Conservation (phyloP, 2,797 vertebrate genomes). For the Mustela erminea region DNA sequence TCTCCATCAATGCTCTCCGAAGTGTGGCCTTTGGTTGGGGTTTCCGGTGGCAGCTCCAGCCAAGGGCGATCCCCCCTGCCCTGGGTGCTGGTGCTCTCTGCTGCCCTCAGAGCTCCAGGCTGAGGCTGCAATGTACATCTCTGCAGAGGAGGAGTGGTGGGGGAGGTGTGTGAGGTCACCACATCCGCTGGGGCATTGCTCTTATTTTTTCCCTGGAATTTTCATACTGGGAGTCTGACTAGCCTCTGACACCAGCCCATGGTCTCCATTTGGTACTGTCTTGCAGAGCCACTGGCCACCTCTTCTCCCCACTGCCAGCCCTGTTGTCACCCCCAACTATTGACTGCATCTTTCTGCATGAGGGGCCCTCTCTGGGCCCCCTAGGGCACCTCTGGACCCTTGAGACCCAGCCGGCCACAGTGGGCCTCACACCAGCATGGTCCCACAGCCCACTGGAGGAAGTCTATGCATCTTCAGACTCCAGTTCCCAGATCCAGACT, state of each 20-base stretch:
- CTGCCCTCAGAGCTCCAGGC: background rate
- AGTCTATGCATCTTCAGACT: background rate
- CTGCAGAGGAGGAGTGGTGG: background rate
- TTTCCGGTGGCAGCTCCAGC: background rate
- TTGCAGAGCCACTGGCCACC: background rate
- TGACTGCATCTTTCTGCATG: background rate
- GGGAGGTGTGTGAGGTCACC: background rate
- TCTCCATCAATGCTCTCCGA: background rate
- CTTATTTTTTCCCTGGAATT: background rate
- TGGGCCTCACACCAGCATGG: no score
- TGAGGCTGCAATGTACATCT: background rate
- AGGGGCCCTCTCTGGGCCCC: background rate
- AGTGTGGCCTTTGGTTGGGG: background rate
- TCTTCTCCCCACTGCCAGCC: background rate
- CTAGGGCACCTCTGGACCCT: background rate
- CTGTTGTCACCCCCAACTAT: background rate
- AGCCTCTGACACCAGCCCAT: conserved; percentile 16
- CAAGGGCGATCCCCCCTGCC: background rate
- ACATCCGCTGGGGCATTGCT: background rate
- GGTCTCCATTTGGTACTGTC: background rate
- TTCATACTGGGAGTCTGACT: background rate
- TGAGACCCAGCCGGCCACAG: background rate
- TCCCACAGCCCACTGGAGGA: background rate
- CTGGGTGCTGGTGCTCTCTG: background rate
- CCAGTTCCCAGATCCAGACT: background rate